Evolutionary conservation across 2,888 invertebrate species (phyloP), one percentile per base, ranked within the genome.

Genomic region (Athalia circularis): DNA sequence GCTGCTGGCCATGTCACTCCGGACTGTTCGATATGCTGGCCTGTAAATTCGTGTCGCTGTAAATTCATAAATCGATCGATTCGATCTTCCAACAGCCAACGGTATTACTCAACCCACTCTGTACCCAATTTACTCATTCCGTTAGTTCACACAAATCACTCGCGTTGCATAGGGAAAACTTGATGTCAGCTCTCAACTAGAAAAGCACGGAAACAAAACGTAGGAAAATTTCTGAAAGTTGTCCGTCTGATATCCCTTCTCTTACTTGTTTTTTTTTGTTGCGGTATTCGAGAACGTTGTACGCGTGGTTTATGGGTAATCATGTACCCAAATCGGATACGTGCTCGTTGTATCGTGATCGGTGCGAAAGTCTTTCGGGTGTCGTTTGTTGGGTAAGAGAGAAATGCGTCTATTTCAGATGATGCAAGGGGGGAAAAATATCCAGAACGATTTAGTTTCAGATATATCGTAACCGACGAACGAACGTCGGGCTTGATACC

Each of bases 21-120:
- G 29, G 29, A 29, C 29, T 29, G 29, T 29, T 29, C 29, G 29
- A 29, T 29, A 29, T 29, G 29, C 29, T 29, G 29, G 68, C 57
- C 45, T 62, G 50, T 83, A 80, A 84, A 84, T 84, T 84, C 80
- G 81, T 79, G 72, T 81, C 80, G 79, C 79, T 79, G 81, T 79
- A 84, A 84, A 84, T 84, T 81, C 82, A 76, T 78, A 79, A 80
- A 79, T 68, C 75, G 75, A 75, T 75, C 75, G 75, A 75, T 75
- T 64, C 75, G 75, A 75, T 75, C 75, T 75, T 61, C 13, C 59
- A 59, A 6, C 45, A 47, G 52, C 57, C 7, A 43, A 45, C 45
- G 52, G 70, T 45, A 43, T 47, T 72, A 61, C 59, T 59, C 72
- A 52, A 54, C 68, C 43, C 9, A 2, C 7, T n/a, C 15, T 11